Evolutionary conservation across 30 jellyfish, hydroid and myxozoan species (phyloP).

Genomic region (Nemopilema nomurai): DNA sequence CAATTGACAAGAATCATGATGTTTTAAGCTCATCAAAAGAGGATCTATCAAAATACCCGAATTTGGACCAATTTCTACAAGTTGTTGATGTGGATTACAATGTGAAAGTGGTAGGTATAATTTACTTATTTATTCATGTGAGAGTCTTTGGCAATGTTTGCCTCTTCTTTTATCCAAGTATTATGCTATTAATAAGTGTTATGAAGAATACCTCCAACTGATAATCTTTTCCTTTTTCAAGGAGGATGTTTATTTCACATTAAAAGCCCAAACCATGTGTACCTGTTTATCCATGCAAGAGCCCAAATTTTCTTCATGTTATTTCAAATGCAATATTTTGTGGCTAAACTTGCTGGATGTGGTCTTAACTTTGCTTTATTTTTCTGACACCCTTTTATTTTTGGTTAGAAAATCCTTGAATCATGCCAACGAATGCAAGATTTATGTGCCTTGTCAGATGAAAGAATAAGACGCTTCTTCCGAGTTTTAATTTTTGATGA

Average conservation of each 20-base stretch:
- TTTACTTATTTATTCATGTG: neutral
- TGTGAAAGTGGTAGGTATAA: conserved; percentile 49
- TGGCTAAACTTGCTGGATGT: neutral
- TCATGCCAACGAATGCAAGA: conserved; percentile 53
- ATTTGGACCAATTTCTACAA: conserved; percentile 57
- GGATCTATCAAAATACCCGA: conserved; percentile 70
- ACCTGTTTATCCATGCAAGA: no score
- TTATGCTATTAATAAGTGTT: no score
- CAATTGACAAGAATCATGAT: conserved; percentile 59
- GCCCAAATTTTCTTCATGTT: no score
- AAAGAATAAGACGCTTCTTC: conserved; percentile 48
- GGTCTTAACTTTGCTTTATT: neutral
- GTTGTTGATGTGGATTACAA: conserved; percentile 72
- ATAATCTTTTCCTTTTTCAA: no score
- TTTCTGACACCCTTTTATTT: neutral
- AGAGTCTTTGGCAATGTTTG: no score
- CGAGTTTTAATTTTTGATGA: conserved; percentile 25
- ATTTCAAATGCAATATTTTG: no score
- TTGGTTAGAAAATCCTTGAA: conserved; percentile 43
- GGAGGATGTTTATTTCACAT: no score
- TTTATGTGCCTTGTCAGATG: conserved; percentile 73
- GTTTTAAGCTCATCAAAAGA: conserved; percentile 26
- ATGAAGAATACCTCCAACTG: no score
- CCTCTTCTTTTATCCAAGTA: no score
- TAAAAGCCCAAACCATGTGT: no score